Evolutionary conservation across 2,797 vertebrate species (phyloP).

Genomic region (Clarias platycephalus): DNA sequence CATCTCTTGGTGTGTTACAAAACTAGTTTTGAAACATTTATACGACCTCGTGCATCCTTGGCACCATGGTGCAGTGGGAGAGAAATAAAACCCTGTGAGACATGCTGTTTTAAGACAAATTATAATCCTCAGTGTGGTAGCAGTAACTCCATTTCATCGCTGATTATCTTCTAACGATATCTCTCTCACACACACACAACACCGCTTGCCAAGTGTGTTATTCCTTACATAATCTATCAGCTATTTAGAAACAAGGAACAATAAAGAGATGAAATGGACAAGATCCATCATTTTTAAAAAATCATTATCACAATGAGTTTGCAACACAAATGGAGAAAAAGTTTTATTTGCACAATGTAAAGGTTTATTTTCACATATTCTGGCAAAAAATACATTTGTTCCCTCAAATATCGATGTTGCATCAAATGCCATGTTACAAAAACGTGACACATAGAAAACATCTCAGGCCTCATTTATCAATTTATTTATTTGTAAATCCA

Average conservation of each 20-base stretch:
- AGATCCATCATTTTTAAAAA: not conserved
- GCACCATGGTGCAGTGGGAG: too few species aligned
- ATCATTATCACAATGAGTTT: not conserved
- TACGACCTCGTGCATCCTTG: too few species aligned
- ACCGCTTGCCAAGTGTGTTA: not conserved
- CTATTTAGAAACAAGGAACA: not conserved
- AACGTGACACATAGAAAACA: not conserved
- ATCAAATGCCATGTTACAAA: not conserved
- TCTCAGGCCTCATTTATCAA: not conserved
- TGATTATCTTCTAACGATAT: not conserved
- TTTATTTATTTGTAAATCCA: not conserved
- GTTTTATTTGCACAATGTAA: not conserved
- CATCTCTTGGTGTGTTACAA: too few species aligned
- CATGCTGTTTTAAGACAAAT: not conserved
- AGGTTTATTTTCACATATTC: not conserved
- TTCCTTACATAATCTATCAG: not conserved
- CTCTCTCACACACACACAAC: not conserved
- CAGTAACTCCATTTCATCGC: not conserved
- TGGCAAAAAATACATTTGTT: not conserved
- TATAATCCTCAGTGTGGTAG: too few species aligned
- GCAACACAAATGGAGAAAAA: not conserved
- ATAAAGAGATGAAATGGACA: not conserved
- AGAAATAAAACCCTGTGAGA: not conserved
- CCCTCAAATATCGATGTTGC: not conserved
- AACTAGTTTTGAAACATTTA: too few species aligned